Conservation (phyloP, 2,797 vertebrate species). For the Hemitrygon akajei region DNA sequence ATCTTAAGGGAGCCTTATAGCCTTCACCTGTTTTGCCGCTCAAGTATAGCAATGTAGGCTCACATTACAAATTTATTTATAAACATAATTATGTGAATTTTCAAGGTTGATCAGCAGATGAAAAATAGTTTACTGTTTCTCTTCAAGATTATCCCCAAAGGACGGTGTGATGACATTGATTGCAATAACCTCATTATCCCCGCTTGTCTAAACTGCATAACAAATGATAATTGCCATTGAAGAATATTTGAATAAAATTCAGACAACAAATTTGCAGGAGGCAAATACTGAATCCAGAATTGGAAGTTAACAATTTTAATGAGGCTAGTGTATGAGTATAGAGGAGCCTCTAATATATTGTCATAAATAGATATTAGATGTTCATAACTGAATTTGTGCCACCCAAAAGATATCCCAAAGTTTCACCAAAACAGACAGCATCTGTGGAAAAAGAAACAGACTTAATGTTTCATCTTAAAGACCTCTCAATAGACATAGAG, state of each 20-base stretch:
- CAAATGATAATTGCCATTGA: constrained; percentile 30
- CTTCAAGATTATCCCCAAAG: not conserved
- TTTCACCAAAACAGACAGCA: too few species aligned
- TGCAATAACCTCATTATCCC: constrained; percentile 31
- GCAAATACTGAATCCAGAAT: not conserved
- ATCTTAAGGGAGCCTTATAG: too few species aligned
- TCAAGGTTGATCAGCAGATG: constrained; percentile 14
- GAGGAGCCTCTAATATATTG: not conserved
- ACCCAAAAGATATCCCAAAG: not conserved
- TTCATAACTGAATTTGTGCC: not conserved
- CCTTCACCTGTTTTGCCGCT: not conserved
- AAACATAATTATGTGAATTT: constrained; percentile 2
- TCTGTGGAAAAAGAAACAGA: too few species aligned
- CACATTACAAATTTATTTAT: not conserved
- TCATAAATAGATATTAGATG: not conserved
- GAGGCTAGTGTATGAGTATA: not conserved
- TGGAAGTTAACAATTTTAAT: not conserved
- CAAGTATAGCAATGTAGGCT: not conserved
- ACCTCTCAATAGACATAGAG: too few species aligned
- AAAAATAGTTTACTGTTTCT: not conserved
- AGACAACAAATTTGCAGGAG: not conserved
- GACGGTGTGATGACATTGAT: constrained; percentile 13
- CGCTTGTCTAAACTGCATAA: constrained; percentile 25
- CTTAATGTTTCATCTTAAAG: too few species aligned
- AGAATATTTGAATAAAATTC: constrained; percentile 22